Percentiles rank a stretch among this genome's conserved stretches.
These are phyloP conservation scores for Lucifuga dentata DNA, from an alignment of 2,113 vertebrate genomes.

Conservation along the genomic window DNA sequence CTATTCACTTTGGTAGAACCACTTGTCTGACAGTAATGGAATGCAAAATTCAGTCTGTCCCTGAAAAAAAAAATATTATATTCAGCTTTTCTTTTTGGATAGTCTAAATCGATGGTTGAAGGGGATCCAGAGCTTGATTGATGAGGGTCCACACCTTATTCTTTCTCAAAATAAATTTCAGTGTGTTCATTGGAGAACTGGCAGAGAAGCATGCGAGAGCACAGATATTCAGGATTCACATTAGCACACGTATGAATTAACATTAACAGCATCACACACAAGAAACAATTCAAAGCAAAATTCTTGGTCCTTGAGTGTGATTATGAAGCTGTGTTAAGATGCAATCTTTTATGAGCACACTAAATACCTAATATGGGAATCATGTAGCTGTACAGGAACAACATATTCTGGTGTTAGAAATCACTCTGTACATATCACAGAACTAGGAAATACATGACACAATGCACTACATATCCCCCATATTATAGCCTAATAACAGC, in stretches of 20 bases:
- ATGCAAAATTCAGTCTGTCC: slow-evolving; percentile 15
- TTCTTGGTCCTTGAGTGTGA: slow-evolving; percentile 25
- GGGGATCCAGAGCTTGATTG: not conserved
- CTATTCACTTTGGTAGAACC: slow-evolving; percentile 39
- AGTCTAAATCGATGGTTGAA: slow-evolving; percentile 11
- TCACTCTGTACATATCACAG: slow-evolving; percentile 39
- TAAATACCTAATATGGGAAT: slow-evolving; percentile 46
- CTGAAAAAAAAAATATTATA: slow-evolving; percentile 33
- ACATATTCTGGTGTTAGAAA: slow-evolving; percentile 26
- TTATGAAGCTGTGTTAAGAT: slow-evolving; percentile 8
- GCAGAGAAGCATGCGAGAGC: slow-evolving; percentile 36
- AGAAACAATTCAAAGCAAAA: slow-evolving; percentile 20
- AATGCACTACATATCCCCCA: slow-evolving; percentile 35
- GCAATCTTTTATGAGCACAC: slow-evolving; percentile 10
- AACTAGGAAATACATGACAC: slow-evolving; percentile 21
- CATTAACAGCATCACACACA: slow-evolving; percentile 29
- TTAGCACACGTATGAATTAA: slow-evolving; percentile 23
- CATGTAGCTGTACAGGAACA: slow-evolving; percentile 43
- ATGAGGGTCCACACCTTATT: slow-evolving; percentile 2
- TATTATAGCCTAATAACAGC: slow-evolving; percentile 39
- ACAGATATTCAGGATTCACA: slow-evolving; percentile 28
- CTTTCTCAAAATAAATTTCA: slow-evolving; percentile 8
- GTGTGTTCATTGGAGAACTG: slow-evolving; percentile 13
- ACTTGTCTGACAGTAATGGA: slow-evolving; percentile 15
- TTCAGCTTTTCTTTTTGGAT: slow-evolving; percentile 23